Base-by-base conservation (phyloP, 2,888 invertebrate species). In the Drosophila quasianomalipes region DNA sequence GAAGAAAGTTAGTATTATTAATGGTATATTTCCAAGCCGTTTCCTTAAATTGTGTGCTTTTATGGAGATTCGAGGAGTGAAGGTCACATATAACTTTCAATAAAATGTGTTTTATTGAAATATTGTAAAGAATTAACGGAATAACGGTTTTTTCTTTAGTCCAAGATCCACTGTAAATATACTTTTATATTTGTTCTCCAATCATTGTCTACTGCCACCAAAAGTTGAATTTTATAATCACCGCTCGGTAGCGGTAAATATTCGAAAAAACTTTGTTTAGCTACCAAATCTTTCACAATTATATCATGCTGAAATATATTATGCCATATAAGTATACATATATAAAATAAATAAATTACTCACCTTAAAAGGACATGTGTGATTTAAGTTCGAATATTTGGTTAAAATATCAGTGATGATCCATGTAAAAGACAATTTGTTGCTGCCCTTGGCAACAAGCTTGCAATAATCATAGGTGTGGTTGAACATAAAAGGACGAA, bases 401-500 rank as follows among this genome's bases (percentile, higher is more conserved):
- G 2, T 1, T 14, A 53, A 4, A n/a, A 1, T 0, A 0, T 53
- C 4, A 33, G 0, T 10, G 4, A 47, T 2, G 2, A 79, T n/a
- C 12, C 6, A 10, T 10, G 3, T 1, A 37, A 79, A 69, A 0
- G 79, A 59, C 30, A 75, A 31, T 30, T n/a, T 51, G 0, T 0
- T 2, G 0, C 26, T 22, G 5, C 14, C 1, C 0, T n/a, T 52
- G 0, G 14, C 37, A 62, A 74, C 16, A 28, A 51, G 47, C 5
- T 57, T 60, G 19, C 80, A 80, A 10, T 53, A 70, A 26, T 80
- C 61, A 4, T 71, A 28, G 0, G 76, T 76, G 3, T 5, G 3
- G 16, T 80, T 80, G 3, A 60, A 64, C 64, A 81, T 41, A 16
- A 81, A 80, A 4, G 81, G 80, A 10, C 51, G 67, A 69, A 30